Base-by-base conservation (phyloP, 2,113 vertebrate species). In the Physeter macrocephalus region DNA sequence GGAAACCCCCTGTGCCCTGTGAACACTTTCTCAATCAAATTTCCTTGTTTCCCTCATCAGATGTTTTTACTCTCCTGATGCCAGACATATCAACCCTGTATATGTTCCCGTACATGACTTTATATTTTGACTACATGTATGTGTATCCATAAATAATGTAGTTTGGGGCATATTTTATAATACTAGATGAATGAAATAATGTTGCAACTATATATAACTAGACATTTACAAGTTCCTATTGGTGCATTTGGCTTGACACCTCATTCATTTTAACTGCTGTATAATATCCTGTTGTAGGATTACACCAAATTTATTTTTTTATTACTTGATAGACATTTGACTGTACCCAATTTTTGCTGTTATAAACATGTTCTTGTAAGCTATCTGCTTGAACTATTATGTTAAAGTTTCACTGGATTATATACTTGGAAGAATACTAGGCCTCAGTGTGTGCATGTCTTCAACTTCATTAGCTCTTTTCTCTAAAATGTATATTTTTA, bases 301-400 rank as follows among this genome's bases (percentile, higher is more conserved):
- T 96, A 89, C 66, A 72, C 4, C 31, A 82, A 27, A 81, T 81
- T 39, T 72, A 67, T 88, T 94, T 59, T 90, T 94, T 92, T 3
- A 85, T 90, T 74, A 71, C 23, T 69, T 81, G 54, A 71, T 77
- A 93, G 54, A 59, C 59, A 54, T 95, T 95, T 95, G 85, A 54
- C 23, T 92, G 1, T 82, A 71, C 27, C 34, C 49, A 34, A 1
- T 52, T 95, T 97, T 93, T 97, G 34, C 46, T 71, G 6, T 69
- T 83, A 75, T 74, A 77, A 90, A 88, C 31, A 52, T 85, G 78
- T 17, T 67, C 14, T 92, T 93, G 2, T 72, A 92, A 92, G 46
- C 31, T 83, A 21, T 77, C 39, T 94, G 62, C 75, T 82, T 67
- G 21, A 95, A 52, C 41, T n/a, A 64, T 72, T 94, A 85, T 77